Evolutionary conservation across 2,888 invertebrate genomes (phyloP).

Genomic region (Pristionchus mayeri): DNA sequence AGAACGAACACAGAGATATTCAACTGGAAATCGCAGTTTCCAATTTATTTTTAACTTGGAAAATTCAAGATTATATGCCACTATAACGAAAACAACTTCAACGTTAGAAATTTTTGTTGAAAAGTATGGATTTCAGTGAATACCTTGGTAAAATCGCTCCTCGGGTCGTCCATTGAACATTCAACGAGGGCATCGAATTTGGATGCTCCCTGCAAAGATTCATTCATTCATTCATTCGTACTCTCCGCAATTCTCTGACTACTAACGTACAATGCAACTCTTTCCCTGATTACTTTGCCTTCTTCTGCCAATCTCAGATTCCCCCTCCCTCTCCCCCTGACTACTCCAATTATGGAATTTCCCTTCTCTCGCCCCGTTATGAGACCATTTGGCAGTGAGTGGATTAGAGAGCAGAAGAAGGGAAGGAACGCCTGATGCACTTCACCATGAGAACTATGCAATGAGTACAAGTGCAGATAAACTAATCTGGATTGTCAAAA

Average conservation of each 20-base stretch:
- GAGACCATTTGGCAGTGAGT: conserved; percentile 38
- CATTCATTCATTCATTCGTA: neutral
- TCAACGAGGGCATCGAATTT: conserved; percentile 67
- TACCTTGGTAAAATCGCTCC: conserved; percentile 67
- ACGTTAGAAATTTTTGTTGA: too few species aligned
- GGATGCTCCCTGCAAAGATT: conserved; percentile 61
- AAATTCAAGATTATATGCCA: too few species aligned
- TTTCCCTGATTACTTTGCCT: conserved; percentile 32
- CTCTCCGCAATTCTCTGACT: neutral
- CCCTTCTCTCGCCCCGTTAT: conserved; percentile 3
- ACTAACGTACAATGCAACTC: neutral
- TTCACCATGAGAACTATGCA: neutral
- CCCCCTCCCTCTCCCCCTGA: conserved; percentile 36
- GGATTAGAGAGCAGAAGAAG: neutral
- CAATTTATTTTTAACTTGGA: too few species aligned
- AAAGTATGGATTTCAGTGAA: neutral
- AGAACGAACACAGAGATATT: conserved; percentile 73
- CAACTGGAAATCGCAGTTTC: conserved; percentile 67
- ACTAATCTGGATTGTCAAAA: too few species aligned
- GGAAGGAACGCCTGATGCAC: conserved; percentile 34
- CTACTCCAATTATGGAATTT: conserved; percentile 45
- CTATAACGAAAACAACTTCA: too few species aligned
- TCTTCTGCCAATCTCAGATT: neutral
- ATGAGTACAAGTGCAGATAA: too few species aligned
- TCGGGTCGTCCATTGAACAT: conserved; percentile 59